These are phyloP conservation scores for Helleia helle DNA, from an alignment of 2,888 invertebrate genomes.

Conservation along the genomic window DNA sequence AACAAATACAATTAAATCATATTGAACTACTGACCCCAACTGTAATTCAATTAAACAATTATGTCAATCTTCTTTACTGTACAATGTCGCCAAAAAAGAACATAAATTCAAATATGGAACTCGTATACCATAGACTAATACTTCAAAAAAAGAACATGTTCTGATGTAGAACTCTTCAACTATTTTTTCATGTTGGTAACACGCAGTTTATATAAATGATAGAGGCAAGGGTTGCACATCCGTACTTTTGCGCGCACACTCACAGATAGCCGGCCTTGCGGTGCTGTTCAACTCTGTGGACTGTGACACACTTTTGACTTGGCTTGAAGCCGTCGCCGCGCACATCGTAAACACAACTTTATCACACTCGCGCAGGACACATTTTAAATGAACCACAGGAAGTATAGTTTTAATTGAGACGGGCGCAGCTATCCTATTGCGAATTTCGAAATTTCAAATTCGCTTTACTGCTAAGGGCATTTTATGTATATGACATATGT, in stretches of 20 bases:
- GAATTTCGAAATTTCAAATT: constrained; percentile 60
- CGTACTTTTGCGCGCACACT: constrained; percentile 59
- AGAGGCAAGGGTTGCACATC: constrained; percentile 45
- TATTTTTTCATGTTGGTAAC: no score
- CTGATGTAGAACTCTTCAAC: constrained; percentile 20
- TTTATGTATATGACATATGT: constrained; percentile 5
- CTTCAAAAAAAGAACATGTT: constrained; percentile 13
- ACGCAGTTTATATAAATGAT: constrained; percentile 24
- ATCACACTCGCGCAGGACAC: no score
- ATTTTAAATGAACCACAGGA: no score
- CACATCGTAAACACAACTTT: constrained; percentile 39
- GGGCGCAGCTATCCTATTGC: constrained; percentile 37
- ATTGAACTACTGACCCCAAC: constrained; percentile 6
- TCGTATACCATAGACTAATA: constrained; percentile 19
- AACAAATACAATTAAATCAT: constrained; percentile 5
- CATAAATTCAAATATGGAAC: constrained; percentile 17
- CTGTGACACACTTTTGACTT: constrained; percentile 71
- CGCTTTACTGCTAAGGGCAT: constrained; percentile 23
- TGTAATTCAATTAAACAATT: constrained; percentile 5
- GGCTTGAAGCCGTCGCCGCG: constrained; percentile 53
- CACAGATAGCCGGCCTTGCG: constrained; percentile 68
- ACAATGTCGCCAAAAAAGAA: constrained; percentile 7
- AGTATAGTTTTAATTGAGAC: constrained; percentile 39
- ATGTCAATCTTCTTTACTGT: constrained; percentile 8
- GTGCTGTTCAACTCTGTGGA: constrained; percentile 68